Evolutionary conservation across 92 coral and sea anemone species (phyloP), one percentile per base, ranked within the genome.

Genomic region (Porites rus): DNA sequence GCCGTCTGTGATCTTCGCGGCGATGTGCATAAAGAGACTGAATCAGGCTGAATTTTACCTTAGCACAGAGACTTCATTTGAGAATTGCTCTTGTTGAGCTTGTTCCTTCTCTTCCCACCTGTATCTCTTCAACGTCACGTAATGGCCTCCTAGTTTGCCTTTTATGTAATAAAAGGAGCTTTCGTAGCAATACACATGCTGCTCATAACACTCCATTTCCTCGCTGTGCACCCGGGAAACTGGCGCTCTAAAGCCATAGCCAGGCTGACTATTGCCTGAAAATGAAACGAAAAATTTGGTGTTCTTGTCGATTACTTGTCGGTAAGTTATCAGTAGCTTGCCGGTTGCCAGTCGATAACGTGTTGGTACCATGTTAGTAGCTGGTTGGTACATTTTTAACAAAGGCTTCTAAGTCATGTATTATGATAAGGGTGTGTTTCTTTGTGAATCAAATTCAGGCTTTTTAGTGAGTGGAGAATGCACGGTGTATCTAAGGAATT

Each of bases 121-220:
- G 80, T 90, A 94, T 64, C 74, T 93, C 81, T 96, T 96, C 16
- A 96, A 65, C 31, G 90, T 93, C 54, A 95, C 95, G 50, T 20
- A 19, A 1, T 90, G 76, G 25, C 82, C 83, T 71, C 89, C 75
- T 43, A 95, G 79, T 31, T 67, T 90, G 3, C 94, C 99, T 66
- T 89, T 90, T 77, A 95, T 82, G 78, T 94, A 95, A 65, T 87
- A 56, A 21, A 94, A 89, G 80, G 81, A 80, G 4, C 92, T 93
- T 11, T 90, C 88, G 38, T 88, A 52, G 25, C 81, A 93, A 46
- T 86, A 76, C 28, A 85, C 89, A 61, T 77, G 84, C 6, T 66
- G 76, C n/a, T 89, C 88, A 46, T 73, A 81, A 12, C 50, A 24
- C 69, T 91, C 71, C 24, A 92, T 60, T 46, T 94, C 91, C 43